Conservation (phyloP, 2,113 vertebrate species). For the Ursus arctos region DNA sequence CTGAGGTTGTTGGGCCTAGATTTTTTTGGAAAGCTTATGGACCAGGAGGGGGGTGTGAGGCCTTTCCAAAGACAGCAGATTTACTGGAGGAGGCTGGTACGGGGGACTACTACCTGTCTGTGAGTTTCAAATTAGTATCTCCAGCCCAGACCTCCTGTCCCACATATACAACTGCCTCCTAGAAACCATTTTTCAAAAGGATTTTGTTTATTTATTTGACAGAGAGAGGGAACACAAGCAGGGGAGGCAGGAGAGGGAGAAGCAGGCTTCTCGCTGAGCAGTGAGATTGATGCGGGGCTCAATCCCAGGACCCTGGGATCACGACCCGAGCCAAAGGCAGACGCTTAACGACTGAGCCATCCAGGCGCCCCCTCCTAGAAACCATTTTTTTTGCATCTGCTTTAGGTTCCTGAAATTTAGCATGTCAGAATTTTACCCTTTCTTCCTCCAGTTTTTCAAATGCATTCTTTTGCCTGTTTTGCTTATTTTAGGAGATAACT, state of each 20-base stretch:
- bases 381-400: background rate
- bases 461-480: background rate
- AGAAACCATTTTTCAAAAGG: background rate
- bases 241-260: too few species aligned
- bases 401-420: background rate
- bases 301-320: too few species aligned
- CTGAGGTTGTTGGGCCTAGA: background rate
- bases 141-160: background rate
- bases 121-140: background rate
- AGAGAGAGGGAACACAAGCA: too few species aligned
- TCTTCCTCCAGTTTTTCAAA: background rate
- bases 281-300: too few species aligned
- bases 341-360: too few species aligned
- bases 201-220: too few species aligned
- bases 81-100: background rate
- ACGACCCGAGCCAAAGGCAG: too few species aligned
- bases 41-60: background rate
- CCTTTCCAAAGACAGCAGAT: background rate
- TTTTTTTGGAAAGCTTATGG: background rate
- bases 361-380: background rate
- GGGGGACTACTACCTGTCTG: background rate
- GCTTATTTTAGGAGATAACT: background rate
- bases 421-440: background rate
- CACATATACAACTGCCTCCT: background rate
- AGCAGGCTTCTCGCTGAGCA: too few species aligned